phyloP scores from a whole-genome alignment of 1,140 invertebrate species.

The Drosophila obscura region DNA sequence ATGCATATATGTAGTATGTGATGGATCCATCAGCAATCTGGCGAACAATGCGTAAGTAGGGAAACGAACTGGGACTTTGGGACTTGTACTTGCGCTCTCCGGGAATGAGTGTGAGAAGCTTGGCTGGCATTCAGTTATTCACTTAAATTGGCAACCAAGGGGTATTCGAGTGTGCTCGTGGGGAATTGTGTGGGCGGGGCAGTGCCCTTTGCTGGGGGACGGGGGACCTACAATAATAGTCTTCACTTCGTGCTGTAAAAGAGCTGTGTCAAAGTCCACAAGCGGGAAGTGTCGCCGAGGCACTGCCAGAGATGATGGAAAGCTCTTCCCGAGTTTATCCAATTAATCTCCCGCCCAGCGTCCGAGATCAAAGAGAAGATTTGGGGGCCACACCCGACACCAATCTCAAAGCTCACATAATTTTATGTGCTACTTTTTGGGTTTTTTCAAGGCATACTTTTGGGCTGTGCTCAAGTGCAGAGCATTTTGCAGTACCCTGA shows the following conservation, averaged over 20 bases:
- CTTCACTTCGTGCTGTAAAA: constrained; percentile 49
- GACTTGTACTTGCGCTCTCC: neutral
- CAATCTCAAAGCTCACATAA: neutral
- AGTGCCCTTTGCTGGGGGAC: constrained; percentile 14
- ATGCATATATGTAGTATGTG: constrained; percentile 9
- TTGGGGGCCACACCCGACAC: neutral
- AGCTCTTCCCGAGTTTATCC: constrained; percentile 31
- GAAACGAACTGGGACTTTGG: constrained; percentile 32
- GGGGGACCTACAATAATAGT: constrained; percentile 47
- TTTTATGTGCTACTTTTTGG: constrained; percentile 3
- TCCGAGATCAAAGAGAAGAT: constrained; percentile 16
- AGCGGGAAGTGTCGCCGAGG: constrained; percentile 49
- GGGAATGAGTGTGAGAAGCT: constrained; percentile 74
- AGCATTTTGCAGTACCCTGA: no score
- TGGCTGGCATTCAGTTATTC: constrained; percentile 54
- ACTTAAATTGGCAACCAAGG: constrained; percentile 75
- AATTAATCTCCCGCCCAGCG: constrained; percentile 27
- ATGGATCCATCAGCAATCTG: constrained; percentile 38
- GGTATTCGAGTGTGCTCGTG: constrained; percentile 22
- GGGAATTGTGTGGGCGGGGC: constrained; percentile 2
- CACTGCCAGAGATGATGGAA: constrained; percentile 17
- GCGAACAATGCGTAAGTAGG: constrained; percentile 65
- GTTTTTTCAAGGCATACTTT: neutral
- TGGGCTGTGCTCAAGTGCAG: no score
- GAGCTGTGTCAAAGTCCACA: constrained; percentile 62